phyloP scores from a whole-genome alignment of 2,113 vertebrate species.

The Platysteira castanea region DNA sequence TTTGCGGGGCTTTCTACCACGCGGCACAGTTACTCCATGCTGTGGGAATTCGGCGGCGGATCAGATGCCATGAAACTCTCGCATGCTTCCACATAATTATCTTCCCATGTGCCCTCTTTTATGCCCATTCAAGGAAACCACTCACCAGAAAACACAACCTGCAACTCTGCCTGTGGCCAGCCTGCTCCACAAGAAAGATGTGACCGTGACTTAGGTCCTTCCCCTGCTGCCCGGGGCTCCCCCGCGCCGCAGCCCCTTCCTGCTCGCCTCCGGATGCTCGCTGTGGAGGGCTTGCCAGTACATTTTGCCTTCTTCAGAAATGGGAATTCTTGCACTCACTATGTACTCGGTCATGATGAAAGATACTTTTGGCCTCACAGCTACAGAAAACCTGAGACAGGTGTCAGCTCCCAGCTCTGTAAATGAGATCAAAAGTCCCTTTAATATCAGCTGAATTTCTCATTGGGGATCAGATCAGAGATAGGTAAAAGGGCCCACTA shows the following conservation, averaged over 20 bases:
- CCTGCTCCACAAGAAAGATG: background rate
- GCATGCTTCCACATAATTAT: background rate
- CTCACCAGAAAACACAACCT: background rate
- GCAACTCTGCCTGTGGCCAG: background rate
- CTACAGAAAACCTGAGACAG: background rate
- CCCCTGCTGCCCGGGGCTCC: accelerated
- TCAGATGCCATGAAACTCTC: background rate
- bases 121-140: background rate
- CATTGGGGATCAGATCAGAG: background rate
- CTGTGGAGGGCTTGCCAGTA: accelerated
- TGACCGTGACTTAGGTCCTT: background rate
- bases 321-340: background rate
- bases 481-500: background rate
- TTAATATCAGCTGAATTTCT: background rate
- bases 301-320: background rate
- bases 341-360: background rate
- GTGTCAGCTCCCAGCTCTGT: background rate
- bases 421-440: background rate
- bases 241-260: background rate
- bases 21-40: background rate
- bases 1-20: background rate
- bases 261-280: accelerated
- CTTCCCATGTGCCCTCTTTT: background rate
- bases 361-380: background rate
- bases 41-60: background rate